These are phyloP conservation scores for Carabus problematicus DNA, from an alignment of 2,888 invertebrate species.

Conservation along the genomic window DNA sequence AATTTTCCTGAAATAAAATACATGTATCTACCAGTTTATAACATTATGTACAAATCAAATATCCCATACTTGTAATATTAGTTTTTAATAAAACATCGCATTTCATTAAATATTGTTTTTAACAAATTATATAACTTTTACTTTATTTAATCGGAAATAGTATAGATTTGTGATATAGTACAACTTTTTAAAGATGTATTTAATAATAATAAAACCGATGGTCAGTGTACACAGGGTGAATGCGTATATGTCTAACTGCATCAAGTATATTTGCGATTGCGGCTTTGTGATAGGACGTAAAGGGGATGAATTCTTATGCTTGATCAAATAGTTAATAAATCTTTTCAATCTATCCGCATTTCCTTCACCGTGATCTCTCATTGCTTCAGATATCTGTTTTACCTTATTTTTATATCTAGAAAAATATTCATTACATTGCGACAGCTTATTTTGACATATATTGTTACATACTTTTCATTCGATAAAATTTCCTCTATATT, in stretches of 20 bases:
- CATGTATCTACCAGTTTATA: too few species aligned
- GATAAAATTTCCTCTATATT: slow-evolving; percentile 25
- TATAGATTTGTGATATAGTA: too few species aligned
- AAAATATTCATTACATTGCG: not conserved
- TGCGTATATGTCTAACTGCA: slow-evolving; percentile 8
- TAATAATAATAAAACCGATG: too few species aligned
- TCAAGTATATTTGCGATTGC: slow-evolving; percentile 2
- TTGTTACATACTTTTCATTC: slow-evolving; percentile 25
- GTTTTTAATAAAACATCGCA: too few species aligned
- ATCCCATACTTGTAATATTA: too few species aligned
- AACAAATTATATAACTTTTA: too few species aligned
- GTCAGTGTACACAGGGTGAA: too few species aligned
- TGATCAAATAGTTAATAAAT: slow-evolving; percentile 9
- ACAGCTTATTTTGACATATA: not conserved
- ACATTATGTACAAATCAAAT: too few species aligned
- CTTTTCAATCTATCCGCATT: slow-evolving; percentile 3
- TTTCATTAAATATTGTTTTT: too few species aligned
- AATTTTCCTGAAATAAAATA: too few species aligned
- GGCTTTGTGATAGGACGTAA: slow-evolving; percentile 11
- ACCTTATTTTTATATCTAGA: slow-evolving; percentile 28
- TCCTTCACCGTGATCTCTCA: slow-evolving; percentile 19
- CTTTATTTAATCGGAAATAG: too few species aligned
- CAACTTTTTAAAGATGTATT: too few species aligned
- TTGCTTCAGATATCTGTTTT: slow-evolving; percentile 12
- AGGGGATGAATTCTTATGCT: slow-evolving; percentile 8